Evolutionary conservation across 2,797 vertebrate species (phyloP).

Genomic region (Columba guinea): DNA sequence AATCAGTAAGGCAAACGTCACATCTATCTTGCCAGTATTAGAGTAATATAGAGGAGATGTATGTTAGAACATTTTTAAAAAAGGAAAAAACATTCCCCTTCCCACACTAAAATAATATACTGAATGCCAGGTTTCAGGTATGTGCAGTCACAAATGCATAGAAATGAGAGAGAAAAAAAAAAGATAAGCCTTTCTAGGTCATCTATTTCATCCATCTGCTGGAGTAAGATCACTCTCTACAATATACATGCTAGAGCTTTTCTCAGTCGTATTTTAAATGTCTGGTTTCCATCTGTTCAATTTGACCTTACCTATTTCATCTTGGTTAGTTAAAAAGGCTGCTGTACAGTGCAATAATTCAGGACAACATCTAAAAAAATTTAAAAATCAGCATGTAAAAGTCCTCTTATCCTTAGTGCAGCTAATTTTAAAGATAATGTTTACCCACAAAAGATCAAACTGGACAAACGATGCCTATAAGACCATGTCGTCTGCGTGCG

Average conservation of each 20-base stretch:
- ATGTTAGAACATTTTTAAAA: not conserved
- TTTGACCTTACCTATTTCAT: conserved; percentile 67
- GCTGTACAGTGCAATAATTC: conserved; percentile 31
- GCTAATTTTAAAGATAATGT: conserved; percentile 56
- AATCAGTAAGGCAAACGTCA: not conserved
- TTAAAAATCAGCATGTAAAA: not conserved
- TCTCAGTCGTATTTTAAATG: conserved; percentile 46
- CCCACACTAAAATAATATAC: not conserved
- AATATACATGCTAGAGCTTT: conserved; percentile 22
- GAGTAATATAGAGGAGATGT: not conserved
- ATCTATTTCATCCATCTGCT: conserved; percentile 54
- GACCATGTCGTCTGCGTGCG: not conserved
- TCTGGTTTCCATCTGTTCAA: conserved; percentile 41
- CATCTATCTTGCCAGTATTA: not conserved
- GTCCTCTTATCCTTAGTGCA: conserved; percentile 33
- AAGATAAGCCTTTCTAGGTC: conserved; percentile 11
- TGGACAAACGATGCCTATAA: conserved; percentile 31
- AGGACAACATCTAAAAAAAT: conserved; percentile 35
- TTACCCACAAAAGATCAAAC: conserved; percentile 47
- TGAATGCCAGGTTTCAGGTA: conserved; percentile 24
- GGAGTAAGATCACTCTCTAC: conserved; percentile 48
- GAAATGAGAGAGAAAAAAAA: not conserved
- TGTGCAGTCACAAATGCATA: conserved; percentile 1
- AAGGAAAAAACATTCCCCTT: not conserved
- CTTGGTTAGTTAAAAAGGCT: conserved; percentile 61